These are phyloP conservation scores for Chaetodon trifascialis DNA, from an alignment of 2,113 vertebrate species.

Conservation along the genomic window DNA sequence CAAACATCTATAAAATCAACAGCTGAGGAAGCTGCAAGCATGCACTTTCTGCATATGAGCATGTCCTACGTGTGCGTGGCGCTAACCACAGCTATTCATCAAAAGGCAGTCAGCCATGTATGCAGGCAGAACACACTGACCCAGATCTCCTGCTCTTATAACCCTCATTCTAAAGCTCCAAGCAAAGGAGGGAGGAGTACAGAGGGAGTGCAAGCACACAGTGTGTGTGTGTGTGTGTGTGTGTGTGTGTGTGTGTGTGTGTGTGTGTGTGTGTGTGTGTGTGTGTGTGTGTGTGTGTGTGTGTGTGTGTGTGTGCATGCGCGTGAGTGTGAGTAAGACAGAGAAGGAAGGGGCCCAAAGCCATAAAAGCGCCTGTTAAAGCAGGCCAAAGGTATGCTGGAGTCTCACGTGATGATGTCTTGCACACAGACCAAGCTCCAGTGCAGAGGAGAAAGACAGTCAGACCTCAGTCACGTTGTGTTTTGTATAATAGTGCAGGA, in stretches of 20 bases:
- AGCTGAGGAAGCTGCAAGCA: not conserved
- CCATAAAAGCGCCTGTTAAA: slow-evolving; percentile 56
- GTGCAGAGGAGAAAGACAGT: slow-evolving; percentile 1
- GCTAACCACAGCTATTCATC: slow-evolving; percentile 46
- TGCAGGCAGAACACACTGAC: slow-evolving; percentile 68
- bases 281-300: not conserved
- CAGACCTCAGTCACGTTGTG: slow-evolving; percentile 10
- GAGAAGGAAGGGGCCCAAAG: slow-evolving; percentile 27
- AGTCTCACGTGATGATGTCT: slow-evolving; percentile 64
- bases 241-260: slow-evolving; percentile 1
- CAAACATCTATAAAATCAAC: slow-evolving; percentile 32
- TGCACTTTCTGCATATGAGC: not conserved
- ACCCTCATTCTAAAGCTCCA: slow-evolving; percentile 60
- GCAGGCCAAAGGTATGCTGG: slow-evolving; percentile 51
- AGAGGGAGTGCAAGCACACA: not conserved
- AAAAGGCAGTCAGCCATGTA: slow-evolving; percentile 58
- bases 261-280: not conserved
- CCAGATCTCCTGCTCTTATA: slow-evolving; percentile 71
- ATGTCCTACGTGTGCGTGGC: slow-evolving; percentile 21
- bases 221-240: not conserved
- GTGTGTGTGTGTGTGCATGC: not conserved
- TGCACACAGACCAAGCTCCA: slow-evolving; percentile 38
- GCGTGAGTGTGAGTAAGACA: not conserved
- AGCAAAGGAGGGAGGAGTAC: slow-evolving; percentile 26
- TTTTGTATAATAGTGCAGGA: not conserved